Evolutionary conservation across 2,113 vertebrate genomes (phyloP).

Genomic region (Antechinus stuartii): DNA sequence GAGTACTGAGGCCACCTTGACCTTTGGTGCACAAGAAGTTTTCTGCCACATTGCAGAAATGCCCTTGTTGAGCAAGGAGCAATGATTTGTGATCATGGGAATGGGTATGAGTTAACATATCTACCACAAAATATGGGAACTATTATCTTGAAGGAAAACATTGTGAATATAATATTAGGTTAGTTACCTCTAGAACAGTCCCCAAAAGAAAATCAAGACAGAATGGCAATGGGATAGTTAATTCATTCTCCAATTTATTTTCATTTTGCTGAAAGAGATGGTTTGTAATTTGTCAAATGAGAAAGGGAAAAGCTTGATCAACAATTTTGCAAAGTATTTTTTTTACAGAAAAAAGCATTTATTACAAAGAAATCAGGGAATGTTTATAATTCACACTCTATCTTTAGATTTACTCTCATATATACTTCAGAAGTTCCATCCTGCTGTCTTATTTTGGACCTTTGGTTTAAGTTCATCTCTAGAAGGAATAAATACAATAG

Average conservation of each 20-base stretch:
- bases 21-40: no score
- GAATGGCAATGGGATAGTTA: constrained; percentile 19
- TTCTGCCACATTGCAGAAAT: no score
- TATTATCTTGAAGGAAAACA: neutral
- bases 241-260: constrained; percentile 9
- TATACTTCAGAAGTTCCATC: neutral
- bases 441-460: constrained; percentile 1
- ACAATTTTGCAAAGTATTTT: neutral
- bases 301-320: constrained; percentile 6
- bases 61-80: no score
- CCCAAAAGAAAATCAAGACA: constrained; percentile 20
- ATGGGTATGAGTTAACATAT: neutral
- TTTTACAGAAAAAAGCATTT: constrained; percentile 5
- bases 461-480: constrained; percentile 22
- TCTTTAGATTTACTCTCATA: neutral
- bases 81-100: no score
- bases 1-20: no score
- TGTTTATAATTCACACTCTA: neutral
- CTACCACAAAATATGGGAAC: neutral
- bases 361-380: neutral
- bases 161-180: neutral
- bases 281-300: constrained; percentile 6
- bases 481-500: neutral
- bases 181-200: neutral
- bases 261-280: constrained; percentile 43